Conservation (phyloP, 2,797 vertebrate genomes). For the Ateles fusciceps region DNA sequence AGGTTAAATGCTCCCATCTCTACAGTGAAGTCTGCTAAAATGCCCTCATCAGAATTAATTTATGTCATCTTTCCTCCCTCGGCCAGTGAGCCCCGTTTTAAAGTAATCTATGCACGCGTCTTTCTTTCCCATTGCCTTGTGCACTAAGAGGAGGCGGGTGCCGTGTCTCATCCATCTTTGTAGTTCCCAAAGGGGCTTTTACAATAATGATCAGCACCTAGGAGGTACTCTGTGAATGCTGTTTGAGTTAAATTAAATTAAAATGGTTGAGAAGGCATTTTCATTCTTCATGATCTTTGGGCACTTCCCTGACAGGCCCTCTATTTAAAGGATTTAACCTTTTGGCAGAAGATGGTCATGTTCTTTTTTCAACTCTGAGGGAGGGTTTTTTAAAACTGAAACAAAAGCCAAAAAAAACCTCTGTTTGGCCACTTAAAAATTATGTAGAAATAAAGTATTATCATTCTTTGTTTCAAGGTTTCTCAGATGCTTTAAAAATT, state of each 20-base stretch:
- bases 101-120: fast-evolving
- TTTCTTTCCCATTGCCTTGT: neutral
- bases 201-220: neutral
- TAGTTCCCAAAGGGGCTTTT: neutral
- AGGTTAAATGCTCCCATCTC: neutral
- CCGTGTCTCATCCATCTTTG: neutral
- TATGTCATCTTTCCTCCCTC: neutral
- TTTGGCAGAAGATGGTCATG: constrained; percentile 66
- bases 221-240: constrained; percentile 15
- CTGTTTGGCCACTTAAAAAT: constrained; percentile 47
- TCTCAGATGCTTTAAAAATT: neutral
- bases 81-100: neutral
- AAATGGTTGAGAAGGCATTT: constrained; percentile 50
- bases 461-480: neutral
- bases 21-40: neutral
- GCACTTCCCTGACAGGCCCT: constrained; percentile 3
- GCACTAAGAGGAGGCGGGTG: neutral
- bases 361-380: constrained; percentile 18
- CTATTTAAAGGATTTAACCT: constrained; percentile 63
- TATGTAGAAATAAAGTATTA: neutral
- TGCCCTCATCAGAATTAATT: neutral
- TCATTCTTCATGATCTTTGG: neutral
- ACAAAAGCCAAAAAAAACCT: neutral
- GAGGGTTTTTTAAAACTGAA: constrained; percentile 34
- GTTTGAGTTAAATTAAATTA: constrained; percentile 51